phyloP scores from a whole-genome alignment of 2,888 invertebrate genomes.

The Amblyjoppa fuscipennis region DNA sequence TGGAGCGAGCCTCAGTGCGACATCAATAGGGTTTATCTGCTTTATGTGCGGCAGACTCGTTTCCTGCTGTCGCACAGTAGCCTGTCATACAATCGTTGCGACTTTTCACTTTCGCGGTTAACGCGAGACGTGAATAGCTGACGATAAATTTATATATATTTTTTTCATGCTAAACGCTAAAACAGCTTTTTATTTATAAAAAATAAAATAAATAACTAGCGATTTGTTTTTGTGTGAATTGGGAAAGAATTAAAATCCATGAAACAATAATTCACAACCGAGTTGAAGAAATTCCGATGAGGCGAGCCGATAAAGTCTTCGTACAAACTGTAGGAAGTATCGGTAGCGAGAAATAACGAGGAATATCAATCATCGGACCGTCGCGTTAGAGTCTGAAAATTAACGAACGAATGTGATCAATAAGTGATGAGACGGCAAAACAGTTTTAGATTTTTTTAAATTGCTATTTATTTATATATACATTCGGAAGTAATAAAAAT shows the following conservation, averaged over 20 bases:
- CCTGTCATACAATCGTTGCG: slow-evolving; percentile 24
- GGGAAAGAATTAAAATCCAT: not conserved
- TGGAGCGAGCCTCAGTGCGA: slow-evolving; percentile 74
- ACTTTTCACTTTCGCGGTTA: not conserved
- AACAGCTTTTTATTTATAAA: not conserved
- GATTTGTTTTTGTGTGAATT: too few relatives aligned
- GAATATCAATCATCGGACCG: slow-evolving; percentile 79
- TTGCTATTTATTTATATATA: too few relatives aligned
- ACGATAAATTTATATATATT: not conserved
- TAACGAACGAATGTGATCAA: slow-evolving; percentile 81
- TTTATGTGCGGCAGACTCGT: slow-evolving; percentile 73
- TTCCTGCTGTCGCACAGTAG: slow-evolving; percentile 52
- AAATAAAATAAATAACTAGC: not conserved
- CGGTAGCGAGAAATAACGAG: slow-evolving; percentile 76
- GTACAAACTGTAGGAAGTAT: slow-evolving; percentile 20
- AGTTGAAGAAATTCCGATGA: not conserved
- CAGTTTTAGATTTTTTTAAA: too few relatives aligned
- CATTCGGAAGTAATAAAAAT: not conserved
- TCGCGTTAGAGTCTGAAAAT: slow-evolving; percentile 71
- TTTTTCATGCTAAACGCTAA: not conserved
- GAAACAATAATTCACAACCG: not conserved
- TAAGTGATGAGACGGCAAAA: slow-evolving; percentile 82
- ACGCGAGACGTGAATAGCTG: not conserved
- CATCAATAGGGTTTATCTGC: slow-evolving; percentile 74
- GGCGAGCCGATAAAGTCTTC: not conserved